phyloP scores from a whole-genome alignment of 2,113 vertebrate genomes.

The Zootoca vivipara region DNA sequence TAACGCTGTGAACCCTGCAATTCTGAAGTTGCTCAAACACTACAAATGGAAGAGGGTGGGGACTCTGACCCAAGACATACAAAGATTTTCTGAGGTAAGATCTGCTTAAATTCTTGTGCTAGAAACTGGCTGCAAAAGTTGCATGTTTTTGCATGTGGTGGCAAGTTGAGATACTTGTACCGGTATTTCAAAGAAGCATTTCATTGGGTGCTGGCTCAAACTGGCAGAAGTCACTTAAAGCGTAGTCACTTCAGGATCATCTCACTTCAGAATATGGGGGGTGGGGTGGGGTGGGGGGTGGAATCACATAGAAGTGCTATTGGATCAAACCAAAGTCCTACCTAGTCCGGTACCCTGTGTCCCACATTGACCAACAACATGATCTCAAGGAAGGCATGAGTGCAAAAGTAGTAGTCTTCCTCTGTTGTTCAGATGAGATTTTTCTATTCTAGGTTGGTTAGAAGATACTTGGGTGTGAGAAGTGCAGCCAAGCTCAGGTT shows the following conservation, averaged over 20 bases:
- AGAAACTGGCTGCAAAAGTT: background rate
- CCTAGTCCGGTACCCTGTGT: background rate
- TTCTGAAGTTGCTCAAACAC: conserved; percentile 92
- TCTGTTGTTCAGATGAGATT: background rate
- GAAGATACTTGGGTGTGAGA: background rate
- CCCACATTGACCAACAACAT: background rate
- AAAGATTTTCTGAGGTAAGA: conserved; percentile 97
- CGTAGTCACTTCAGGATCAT: background rate
- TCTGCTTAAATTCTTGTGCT: conserved; percentile 5
- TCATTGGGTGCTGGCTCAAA: background rate
- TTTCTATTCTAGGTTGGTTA: background rate
- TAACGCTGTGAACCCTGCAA: conserved; percentile 97
- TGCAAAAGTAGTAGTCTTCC: background rate
- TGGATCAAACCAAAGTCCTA: background rate
- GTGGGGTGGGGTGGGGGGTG: background rate
- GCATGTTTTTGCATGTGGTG: background rate
- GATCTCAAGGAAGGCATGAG: background rate
- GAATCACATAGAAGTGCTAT: background rate
- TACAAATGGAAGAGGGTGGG: conserved; percentile 96
- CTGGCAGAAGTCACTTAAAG: background rate
- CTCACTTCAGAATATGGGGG: background rate
- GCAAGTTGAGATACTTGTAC: no score
- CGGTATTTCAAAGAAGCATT: background rate
- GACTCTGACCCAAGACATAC: conserved; percentile 96
- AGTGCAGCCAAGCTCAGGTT: background rate